Conservation (phyloP, 2,113 vertebrate species). For the Azemiops feae region DNA sequence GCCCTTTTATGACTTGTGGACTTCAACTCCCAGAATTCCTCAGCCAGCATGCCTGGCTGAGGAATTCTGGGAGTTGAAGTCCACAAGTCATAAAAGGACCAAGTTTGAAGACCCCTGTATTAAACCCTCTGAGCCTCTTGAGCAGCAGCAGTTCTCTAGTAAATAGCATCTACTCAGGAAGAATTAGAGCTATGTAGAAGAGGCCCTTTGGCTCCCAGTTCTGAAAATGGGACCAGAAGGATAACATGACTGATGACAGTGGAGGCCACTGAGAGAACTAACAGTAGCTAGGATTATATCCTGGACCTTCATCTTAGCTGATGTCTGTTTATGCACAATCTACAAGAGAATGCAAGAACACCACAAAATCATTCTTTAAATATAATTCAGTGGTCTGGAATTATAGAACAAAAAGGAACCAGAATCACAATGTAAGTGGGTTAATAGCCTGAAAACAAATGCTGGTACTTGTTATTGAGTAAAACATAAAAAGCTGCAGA, state of each 20-base stretch:
- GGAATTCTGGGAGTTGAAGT: too few relatives aligned
- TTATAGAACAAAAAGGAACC: background rate
- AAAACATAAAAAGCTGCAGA: background rate
- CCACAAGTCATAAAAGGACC: too few relatives aligned
- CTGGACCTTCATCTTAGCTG: background rate
- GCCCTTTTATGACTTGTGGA: too few relatives aligned
- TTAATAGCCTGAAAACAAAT: background rate
- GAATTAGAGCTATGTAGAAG: background rate
- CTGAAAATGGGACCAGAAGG: background rate
- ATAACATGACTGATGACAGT: background rate
- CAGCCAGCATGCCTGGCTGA: too few relatives aligned
- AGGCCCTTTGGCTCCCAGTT: background rate
- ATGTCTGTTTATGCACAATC: background rate
- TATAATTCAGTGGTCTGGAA: background rate
- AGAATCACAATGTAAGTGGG: background rate
- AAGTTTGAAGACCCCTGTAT: background rate
- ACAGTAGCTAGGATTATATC: background rate
- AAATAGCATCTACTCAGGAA: background rate
- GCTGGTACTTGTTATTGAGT: background rate
- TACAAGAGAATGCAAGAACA: background rate
- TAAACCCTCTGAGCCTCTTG: background rate
- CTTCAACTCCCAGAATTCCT: too few relatives aligned
- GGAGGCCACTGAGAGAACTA: background rate
- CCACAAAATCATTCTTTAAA: background rate
- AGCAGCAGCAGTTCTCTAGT: background rate